phyloP scores from a whole-genome alignment of 2,888 invertebrate species.

The Suillia variegata region DNA sequence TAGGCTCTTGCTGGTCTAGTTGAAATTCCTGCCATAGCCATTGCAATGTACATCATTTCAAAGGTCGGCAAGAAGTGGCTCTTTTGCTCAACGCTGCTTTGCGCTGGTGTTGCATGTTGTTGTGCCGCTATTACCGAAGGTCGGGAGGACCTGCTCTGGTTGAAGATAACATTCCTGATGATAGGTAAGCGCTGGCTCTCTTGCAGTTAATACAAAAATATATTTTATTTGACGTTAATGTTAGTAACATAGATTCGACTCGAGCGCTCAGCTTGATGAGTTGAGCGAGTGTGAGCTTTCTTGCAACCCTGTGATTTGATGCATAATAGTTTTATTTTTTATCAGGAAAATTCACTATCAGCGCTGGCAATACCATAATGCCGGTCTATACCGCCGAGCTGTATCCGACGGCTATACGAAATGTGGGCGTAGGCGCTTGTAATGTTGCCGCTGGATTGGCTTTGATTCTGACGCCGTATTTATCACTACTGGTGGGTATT shows the following conservation, averaged over 20 bases:
- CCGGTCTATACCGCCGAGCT: conserved; percentile 77
- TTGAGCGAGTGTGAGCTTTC: neutral
- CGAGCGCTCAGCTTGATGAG: too few species aligned
- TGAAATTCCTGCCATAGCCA: conserved; percentile 77
- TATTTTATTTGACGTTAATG: too few species aligned
- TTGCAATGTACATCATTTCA: conserved; percentile 76
- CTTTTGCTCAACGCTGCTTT: conserved; percentile 70
- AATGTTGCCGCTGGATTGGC: conserved; percentile 79
- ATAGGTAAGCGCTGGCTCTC: conserved; percentile 63
- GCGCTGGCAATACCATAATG: conserved; percentile 78
- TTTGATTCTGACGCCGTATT: conserved; percentile 75
- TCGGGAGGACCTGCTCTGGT: conserved; percentile 67
- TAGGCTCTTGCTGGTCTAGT: conserved; percentile 73
- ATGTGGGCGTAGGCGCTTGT: conserved; percentile 75
- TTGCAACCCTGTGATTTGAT: too few species aligned
- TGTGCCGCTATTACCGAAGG: conserved; percentile 65
- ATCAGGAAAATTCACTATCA: conserved; percentile 72
- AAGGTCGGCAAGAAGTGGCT: conserved; percentile 77
- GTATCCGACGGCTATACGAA: conserved; percentile 74
- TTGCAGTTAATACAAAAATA: too few species aligned
- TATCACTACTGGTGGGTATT: conserved; percentile 77
- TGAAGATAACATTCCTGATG: conserved; percentile 77
- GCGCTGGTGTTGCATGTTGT: conserved; percentile 74
- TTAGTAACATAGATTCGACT: too few species aligned
- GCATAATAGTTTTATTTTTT: conserved; percentile 4